These are phyloP conservation scores for human (Homo sapiens) DNA, from an alignment of 2,113 vertebrate genomes.

Conservation along the genomic window DNA sequence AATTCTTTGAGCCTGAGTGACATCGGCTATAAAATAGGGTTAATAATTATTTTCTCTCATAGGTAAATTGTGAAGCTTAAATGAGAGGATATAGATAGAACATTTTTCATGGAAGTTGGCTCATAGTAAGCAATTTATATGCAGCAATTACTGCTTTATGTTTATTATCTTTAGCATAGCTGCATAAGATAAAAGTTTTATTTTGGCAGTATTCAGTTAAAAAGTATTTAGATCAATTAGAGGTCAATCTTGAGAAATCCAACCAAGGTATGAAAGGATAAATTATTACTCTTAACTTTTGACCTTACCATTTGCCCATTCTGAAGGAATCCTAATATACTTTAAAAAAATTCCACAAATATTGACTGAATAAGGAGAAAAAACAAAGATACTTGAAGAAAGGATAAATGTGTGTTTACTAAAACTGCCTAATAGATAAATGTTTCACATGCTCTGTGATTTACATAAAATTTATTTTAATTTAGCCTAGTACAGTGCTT, in stretches of 20 bases:
- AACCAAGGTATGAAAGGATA: background rate
- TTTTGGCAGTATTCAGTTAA: background rate
- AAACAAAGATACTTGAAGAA: background rate
- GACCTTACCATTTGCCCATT: background rate
- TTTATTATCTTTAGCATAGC: background rate
- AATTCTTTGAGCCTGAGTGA: background rate
- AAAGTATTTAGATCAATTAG: background rate
- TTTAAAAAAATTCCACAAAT: background rate
- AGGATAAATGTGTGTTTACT: slow-evolving; percentile 21
- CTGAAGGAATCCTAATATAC: slow-evolving; percentile 27
- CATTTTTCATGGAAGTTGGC: background rate
- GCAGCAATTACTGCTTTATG: background rate
- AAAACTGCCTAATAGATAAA: background rate
- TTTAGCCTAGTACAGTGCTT: background rate
- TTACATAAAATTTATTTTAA: slow-evolving; percentile 52
- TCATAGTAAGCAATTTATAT: background rate
- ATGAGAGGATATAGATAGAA: background rate
- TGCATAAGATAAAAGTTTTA: background rate
- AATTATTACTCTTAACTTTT: slow-evolving; percentile 9
- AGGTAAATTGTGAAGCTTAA: background rate
- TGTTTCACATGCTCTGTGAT: slow-evolving; percentile 37
- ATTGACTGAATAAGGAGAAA: slow-evolving; percentile 7
- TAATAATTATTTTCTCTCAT: background rate
- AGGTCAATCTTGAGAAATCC: slow-evolving; percentile 10
- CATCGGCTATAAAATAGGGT: background rate